Conservation (phyloP, 2,888 invertebrate species). For the Amblyteles armatorius region DNA sequence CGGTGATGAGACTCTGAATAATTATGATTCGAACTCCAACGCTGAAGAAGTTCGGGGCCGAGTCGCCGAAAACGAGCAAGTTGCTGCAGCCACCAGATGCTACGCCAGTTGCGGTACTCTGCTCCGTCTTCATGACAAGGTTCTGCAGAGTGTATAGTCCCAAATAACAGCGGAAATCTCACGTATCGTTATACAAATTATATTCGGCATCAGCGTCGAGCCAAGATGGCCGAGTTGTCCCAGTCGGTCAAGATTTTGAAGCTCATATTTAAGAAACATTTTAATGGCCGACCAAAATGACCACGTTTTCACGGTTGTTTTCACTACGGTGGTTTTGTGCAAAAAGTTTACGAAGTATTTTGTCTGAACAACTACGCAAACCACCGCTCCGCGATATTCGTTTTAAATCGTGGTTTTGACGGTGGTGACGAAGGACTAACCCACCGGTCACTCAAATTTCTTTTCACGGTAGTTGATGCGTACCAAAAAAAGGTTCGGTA, state of each 20-base stretch:
- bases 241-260: not conserved
- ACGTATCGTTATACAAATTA: not conserved
- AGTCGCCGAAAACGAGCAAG: conserved; percentile 75
- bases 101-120: conserved; percentile 88
- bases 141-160: conserved; percentile 72
- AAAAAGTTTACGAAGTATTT: no score
- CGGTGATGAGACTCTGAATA: conserved; percentile 59
- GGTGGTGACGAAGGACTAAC: no score
- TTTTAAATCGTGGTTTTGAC: no score
- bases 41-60: conserved; percentile 15
- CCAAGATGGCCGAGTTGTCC: not conserved
- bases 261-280: no score
- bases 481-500: no score
- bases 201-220: not conserved
- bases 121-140: conserved; percentile 86
- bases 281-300: no score
- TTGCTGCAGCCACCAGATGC: conserved; percentile 85
- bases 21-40: not conserved
- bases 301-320: no score
- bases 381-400: no score
- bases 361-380: no score
- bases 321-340: no score
- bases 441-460: no score
- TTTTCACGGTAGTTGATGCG: no score
- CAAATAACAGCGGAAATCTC: not conserved